Conservation (phyloP, 2,888 invertebrate species). For the Cerastoderma edule region DNA sequence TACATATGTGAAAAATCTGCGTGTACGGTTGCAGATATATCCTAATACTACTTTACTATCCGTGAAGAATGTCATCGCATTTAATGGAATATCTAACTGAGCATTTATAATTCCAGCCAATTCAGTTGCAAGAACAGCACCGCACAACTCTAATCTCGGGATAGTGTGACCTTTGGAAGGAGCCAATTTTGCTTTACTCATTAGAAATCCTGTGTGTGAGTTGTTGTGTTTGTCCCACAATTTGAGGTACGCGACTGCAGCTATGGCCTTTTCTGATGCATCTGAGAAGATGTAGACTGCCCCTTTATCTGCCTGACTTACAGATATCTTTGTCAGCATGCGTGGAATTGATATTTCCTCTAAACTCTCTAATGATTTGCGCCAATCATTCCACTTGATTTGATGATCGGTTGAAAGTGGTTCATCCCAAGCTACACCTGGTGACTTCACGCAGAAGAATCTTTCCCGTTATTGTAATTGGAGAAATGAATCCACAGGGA, state of each 20-base stretch:
- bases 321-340: neutral
- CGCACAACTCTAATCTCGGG: constrained; percentile 59
- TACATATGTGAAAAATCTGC: constrained; percentile 58
- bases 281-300: constrained; percentile 57
- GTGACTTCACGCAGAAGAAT: neutral
- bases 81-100: constrained; percentile 27
- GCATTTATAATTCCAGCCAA: constrained; percentile 28
- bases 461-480: constrained; percentile 57
- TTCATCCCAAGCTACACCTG: constrained; percentile 39
- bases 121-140: constrained; percentile 51
- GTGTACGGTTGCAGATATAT: constrained; percentile 43
- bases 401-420: constrained; percentile 13
- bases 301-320: constrained; percentile 17
- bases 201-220: constrained; percentile 35
- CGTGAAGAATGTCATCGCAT: constrained; percentile 34
- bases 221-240: neutral
- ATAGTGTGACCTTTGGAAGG: constrained; percentile 50
- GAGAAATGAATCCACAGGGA: constrained; percentile 61
- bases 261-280: constrained; percentile 61
- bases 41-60: constrained; percentile 59
- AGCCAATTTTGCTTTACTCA: constrained; percentile 59
- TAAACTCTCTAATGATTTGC: neutral
- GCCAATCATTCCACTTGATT: neutral
- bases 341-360: neutral
- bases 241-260: constrained; percentile 56